phyloP scores from a whole-genome alignment of 2,888 invertebrate genomes.

The Eucera pruinosa region DNA sequence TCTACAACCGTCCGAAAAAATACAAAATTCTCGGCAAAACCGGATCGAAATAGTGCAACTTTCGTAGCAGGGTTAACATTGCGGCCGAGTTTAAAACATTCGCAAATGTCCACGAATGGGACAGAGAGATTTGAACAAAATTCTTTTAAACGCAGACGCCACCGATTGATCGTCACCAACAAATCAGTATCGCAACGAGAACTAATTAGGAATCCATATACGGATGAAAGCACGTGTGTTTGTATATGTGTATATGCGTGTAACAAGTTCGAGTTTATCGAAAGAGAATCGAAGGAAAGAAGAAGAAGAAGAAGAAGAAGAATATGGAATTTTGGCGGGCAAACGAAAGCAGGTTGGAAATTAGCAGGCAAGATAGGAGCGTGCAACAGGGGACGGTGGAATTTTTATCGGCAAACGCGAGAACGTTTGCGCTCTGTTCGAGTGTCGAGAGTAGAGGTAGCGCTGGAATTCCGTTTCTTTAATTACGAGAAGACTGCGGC shows the following conservation, averaged over 20 bases:
- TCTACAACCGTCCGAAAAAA: no score
- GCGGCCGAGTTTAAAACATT: no score
- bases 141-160: slow-evolving; percentile 17
- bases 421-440: slow-evolving; percentile 33
- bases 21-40: no score
- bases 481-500: slow-evolving; percentile 62
- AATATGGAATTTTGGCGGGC: no score
- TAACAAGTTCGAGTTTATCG: no score
- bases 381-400: background rate
- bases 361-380: background rate
- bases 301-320: no score
- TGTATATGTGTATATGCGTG: no score
- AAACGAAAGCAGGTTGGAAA: background rate
- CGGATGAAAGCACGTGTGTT: slow-evolving; percentile 37
- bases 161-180: slow-evolving; percentile 35
- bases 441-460: slow-evolving; percentile 17
- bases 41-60: no score
- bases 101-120: no score
- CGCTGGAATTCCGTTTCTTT: slow-evolving; percentile 69
- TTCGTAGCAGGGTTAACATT: no score
- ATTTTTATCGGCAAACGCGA: slow-evolving; percentile 33
- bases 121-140: no score
- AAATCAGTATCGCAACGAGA: background rate
- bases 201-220: slow-evolving; percentile 19
- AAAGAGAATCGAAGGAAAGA: no score